These are phyloP conservation scores for Apotomis capreana DNA, from an alignment of 2,888 invertebrate genomes.

Conservation along the genomic window DNA sequence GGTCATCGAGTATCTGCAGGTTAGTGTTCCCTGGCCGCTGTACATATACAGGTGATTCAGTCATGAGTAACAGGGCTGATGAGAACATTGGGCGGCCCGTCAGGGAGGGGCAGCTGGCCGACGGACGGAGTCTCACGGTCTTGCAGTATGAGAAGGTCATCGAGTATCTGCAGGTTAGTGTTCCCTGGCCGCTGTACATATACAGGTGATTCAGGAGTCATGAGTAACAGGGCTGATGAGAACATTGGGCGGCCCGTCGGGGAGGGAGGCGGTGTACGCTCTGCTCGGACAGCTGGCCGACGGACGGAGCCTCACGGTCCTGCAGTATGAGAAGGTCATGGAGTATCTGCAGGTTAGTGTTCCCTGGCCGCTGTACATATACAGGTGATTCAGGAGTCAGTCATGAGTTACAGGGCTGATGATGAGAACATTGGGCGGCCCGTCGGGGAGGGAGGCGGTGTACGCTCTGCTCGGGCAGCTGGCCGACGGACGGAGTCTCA, in stretches of 20 bases:
- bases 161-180: conserved; percentile 72
- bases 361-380: too few species aligned
- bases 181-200: too few species aligned
- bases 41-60: too few species aligned
- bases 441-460: too few species aligned
- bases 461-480: too few species aligned
- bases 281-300: conserved; percentile 92
- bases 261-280: conserved; percentile 86
- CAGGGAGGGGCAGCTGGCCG: conserved; percentile 89
- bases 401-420: too few species aligned
- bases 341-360: conserved; percentile 72
- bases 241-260: conserved; percentile 68
- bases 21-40: conserved; percentile 46
- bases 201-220: too few species aligned
- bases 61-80: too few species aligned
- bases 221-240: too few species aligned
- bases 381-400: too few species aligned
- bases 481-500: too few species aligned
- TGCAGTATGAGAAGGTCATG: conserved; percentile 91
- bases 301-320: conserved; percentile 89
- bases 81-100: conserved; percentile 62
- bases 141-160: conserved; percentile 91
- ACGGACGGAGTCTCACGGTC: conserved; percentile 90
- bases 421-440: too few species aligned
- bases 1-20: conserved; percentile 83